Evolutionary conservation across 2,113 vertebrate species (phyloP), one percentile per base, ranked within the genome.

Genomic region (Corydoras sp.): DNA sequence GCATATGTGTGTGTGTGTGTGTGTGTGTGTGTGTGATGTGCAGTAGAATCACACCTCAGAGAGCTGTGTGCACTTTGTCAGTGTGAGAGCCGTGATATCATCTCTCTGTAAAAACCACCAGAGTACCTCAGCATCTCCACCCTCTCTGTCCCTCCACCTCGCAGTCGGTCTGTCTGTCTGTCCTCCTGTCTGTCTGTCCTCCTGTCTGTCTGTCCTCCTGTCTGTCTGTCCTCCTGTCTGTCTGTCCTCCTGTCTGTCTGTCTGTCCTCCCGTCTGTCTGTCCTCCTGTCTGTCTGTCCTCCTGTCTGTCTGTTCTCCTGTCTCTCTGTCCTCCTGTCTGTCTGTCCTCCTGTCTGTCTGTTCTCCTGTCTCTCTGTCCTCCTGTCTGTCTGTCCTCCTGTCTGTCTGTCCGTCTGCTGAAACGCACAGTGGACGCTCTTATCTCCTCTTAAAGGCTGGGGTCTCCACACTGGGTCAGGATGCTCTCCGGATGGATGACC

Each of bases 81-180:
- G 62, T 8, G 55, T 70, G 63, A 71, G 50, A 55, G 31, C 32
- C 31, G 9, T 53, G 58, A 67, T 62, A 61, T 10, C 31, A 71
- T 71, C 58, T 75, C 55, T 60, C 55, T 29, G 62, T 66, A 8
- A 43, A 43, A 8, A 43, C 1, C 35, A 43, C 35, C 35, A 4
- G 2, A 43, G 35, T 4, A 43, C 35, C 35, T 43, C 35, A 43
- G 35, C 35, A 43, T 43, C 35, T 43, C 35, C 43, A 4, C 9
- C 6, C 10, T 5, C 18, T 10, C n/a, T 5, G n/a, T 5, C 9
- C 3, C 3, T 18, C 3, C 9, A 9, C 9, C n/a, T 18, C 12
- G 3, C 56, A 7, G 8, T 18, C 14, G n/a, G n/a, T 58, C 35
- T 31, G 24, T 31, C 30, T 32, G 11, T 2, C 10, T n/a, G 2